Evolutionary conservation across 2,888 invertebrate genomes (phyloP).

Genomic region (Phortica magna): DNA sequence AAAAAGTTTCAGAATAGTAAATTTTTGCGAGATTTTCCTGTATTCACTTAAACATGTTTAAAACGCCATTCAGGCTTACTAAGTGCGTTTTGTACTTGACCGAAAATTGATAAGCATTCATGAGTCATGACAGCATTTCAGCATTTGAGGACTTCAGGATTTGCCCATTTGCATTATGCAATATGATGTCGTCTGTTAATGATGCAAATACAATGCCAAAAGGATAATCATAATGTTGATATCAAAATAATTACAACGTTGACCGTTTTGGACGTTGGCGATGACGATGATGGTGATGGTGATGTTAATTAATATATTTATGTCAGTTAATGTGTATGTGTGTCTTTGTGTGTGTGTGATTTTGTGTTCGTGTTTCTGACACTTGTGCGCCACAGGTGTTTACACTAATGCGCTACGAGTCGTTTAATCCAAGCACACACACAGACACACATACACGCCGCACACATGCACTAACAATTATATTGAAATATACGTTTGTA

Average conservation of each 20-base stretch:
- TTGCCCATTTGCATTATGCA: neutral
- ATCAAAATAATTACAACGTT: neutral
- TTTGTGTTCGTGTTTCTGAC: slow-evolving; percentile 59
- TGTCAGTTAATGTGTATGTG: slow-evolving; percentile 41
- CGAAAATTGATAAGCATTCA: too few relatives aligned
- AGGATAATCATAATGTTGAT: slow-evolving; percentile 11
- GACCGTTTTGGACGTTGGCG: slow-evolving; percentile 21
- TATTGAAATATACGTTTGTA: slow-evolving; percentile 45
- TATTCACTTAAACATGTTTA: too few relatives aligned
- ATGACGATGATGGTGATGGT: neutral
- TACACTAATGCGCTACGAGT: slow-evolving; percentile 63
- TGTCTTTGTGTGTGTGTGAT: slow-evolving; percentile 34
- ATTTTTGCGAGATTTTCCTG: too few relatives aligned
- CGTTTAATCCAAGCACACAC: slow-evolving; percentile 56
- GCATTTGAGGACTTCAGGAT: neutral
- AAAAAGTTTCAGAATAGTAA: too few relatives aligned
- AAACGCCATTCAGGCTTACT: too few relatives aligned
- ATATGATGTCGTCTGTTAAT: neutral
- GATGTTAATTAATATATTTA: slow-evolving; percentile 71
- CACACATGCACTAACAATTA: slow-evolving; percentile 26
- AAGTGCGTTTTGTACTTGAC: too few relatives aligned
- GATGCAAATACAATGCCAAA: neutral
- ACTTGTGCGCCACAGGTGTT: slow-evolving; percentile 77
- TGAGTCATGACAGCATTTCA: too few relatives aligned
- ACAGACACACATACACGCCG: slow-evolving; percentile 51